phyloP scores from a whole-genome alignment of 2,797 vertebrate species.

The Valencia hispanica region DNA sequence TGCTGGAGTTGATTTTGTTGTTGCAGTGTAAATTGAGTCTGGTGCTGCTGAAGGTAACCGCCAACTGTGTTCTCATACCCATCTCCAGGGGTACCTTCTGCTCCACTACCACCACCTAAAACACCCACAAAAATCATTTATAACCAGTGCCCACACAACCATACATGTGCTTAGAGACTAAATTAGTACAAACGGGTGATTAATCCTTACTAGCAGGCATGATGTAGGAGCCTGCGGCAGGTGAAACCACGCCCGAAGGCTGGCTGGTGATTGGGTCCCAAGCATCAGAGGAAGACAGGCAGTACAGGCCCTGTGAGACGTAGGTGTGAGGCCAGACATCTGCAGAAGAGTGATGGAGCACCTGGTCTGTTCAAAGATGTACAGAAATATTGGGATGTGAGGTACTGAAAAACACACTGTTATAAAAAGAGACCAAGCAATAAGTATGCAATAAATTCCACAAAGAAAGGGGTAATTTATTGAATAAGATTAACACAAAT shows the following conservation, averaged over 20 bases:
- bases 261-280: slow-evolving; percentile 95
- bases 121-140: background rate
- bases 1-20: slow-evolving; percentile 83
- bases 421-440: background rate
- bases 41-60: slow-evolving; percentile 86
- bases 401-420: background rate
- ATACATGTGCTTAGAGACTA: background rate
- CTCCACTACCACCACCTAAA: slow-evolving; percentile 65
- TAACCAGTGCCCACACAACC: background rate
- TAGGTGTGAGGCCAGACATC: slow-evolving; percentile 98
- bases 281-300: slow-evolving; percentile 93
- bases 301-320: slow-evolving; percentile 97
- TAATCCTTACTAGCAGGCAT: slow-evolving; percentile 66
- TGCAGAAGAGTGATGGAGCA: slow-evolving; percentile 90
- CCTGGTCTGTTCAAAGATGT: slow-evolving; percentile 79
- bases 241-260: slow-evolving; percentile 92
- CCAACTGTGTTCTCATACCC: slow-evolving; percentile 87
- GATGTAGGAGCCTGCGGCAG: slow-evolving; percentile 88
- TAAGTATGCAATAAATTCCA: background rate
- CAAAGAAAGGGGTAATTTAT: background rate
- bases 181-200: background rate
- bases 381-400: slow-evolving; percentile 6
- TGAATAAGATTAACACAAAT: background rate
- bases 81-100: slow-evolving; percentile 80
- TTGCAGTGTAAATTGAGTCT: slow-evolving; percentile 76